Percentiles rank a stretch among this genome's conserved stretches.
These are phyloP conservation scores for Macrophya annulata DNA, from an alignment of 2,888 invertebrate species.

Conservation along the genomic window DNA sequence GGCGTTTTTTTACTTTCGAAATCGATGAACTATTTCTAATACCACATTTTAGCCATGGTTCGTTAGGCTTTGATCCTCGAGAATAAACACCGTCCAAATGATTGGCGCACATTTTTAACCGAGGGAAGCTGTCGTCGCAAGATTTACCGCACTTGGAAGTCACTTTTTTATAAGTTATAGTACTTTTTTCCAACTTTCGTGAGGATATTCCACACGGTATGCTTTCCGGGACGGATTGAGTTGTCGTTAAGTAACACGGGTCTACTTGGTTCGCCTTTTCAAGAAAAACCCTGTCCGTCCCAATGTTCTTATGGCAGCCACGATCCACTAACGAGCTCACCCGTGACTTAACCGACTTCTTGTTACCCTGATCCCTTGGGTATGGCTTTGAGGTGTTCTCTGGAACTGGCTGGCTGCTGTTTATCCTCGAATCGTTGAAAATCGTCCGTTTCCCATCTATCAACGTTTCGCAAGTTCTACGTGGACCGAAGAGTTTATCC, in stretches of 20 bases:
- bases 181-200: not conserved
- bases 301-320: slow-evolving; percentile 9
- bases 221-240: not conserved
- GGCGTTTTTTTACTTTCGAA: not conserved
- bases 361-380: slow-evolving; percentile 7
- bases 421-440: not conserved
- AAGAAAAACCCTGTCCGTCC: slow-evolving; percentile 15
- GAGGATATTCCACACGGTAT: not conserved
- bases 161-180: not conserved
- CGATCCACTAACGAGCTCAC: slow-evolving; percentile 14
- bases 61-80: not conserved
- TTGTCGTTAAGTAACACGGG: not conserved
- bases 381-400: not conserved
- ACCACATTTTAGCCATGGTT: not conserved
- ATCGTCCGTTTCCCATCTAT: not conserved
- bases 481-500: slow-evolving; percentile 22
- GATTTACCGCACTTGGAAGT: slow-evolving; percentile 3
- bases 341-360: slow-evolving; percentile 26
- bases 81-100: not conserved
- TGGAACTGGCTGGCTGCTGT: not conserved
- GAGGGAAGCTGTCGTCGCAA: not conserved
- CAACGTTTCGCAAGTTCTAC: not conserved
- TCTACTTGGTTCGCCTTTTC: slow-evolving; percentile 12
- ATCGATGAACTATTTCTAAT: slow-evolving; percentile 1
- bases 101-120: not conserved